These are phyloP conservation scores for Troides helena DNA, from an alignment of 2,888 invertebrate species.

Conservation along the genomic window DNA sequence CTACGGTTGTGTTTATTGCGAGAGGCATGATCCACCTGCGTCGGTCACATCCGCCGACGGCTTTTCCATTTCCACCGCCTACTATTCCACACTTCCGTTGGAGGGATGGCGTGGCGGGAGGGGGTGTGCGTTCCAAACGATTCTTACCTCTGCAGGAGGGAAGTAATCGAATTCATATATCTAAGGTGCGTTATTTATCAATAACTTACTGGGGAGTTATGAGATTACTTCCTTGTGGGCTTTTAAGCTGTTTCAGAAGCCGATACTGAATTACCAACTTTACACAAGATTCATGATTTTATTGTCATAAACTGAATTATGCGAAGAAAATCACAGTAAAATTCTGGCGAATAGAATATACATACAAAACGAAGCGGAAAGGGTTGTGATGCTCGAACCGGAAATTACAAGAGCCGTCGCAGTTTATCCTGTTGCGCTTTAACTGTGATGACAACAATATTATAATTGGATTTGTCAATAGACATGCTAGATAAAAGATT, in stretches of 20 bases:
- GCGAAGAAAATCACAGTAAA: too few species aligned
- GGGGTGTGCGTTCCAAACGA: conserved; percentile 40
- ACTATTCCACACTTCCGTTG: conserved; percentile 55
- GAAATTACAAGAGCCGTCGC: conserved; percentile 12
- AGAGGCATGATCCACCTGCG: conserved; percentile 55
- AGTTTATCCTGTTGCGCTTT: conserved; percentile 2
- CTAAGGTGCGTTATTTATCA: not conserved
- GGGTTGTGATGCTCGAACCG: conserved; percentile 8
- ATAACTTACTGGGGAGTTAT: too few species aligned
- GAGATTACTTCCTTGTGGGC: too few species aligned
- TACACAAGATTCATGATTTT: too few species aligned
- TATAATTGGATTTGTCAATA: too few species aligned
- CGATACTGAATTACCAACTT: too few species aligned
- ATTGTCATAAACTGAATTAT: too few species aligned
- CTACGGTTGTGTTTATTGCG: conserved; percentile 49
- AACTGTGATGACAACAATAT: too few species aligned
- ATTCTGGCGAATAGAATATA: not conserved
- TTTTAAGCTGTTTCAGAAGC: too few species aligned
- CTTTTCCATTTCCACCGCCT: conserved; percentile 62
- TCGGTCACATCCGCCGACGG: conserved; percentile 57
- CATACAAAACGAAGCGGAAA: conserved; percentile 3
- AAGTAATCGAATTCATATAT: conserved; percentile 41
- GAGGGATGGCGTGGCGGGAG: conserved; percentile 24
- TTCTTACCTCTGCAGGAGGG: conserved; percentile 40
- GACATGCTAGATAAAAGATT: too few species aligned